Evolutionary conservation across 2,113 vertebrate genomes (phyloP).

Genomic region (Halcyon malimbica): DNA sequence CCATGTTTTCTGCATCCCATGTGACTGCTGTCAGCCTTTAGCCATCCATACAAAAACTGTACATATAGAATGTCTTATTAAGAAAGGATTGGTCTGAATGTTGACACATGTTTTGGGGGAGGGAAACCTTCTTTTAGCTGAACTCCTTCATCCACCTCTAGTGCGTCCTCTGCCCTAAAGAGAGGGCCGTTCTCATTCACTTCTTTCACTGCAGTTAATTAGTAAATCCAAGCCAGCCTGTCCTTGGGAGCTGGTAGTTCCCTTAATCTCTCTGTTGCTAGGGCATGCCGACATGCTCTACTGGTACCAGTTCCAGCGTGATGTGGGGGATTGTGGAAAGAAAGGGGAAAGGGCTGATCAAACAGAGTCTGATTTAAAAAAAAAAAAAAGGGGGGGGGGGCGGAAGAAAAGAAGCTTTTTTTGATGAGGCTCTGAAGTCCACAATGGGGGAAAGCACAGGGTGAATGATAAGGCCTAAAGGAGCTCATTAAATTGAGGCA

Average conservation of each 20-base stretch:
- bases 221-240: not conserved
- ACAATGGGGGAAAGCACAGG: conserved; percentile 4
- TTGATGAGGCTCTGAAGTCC: conserved; percentile 58
- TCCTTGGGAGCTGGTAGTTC: not conserved
- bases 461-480: conserved; percentile 44
- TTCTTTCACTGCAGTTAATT: conserved; percentile 68
- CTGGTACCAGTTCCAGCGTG: conserved; percentile 33
- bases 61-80: not conserved
- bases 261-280: conserved; percentile 59
- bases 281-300: conserved; percentile 51
- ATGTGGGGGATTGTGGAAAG: conserved; percentile 53
- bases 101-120: conserved; percentile 25
- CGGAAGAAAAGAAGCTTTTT: not conserved
- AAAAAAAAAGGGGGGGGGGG: not conserved
- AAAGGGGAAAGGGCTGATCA: conserved; percentile 51
- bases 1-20: not conserved
- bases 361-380: conserved; percentile 24
- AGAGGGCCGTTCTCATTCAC: conserved; percentile 41
- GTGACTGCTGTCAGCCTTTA: not conserved
- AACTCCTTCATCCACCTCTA: conserved; percentile 29
- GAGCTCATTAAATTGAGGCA: conserved; percentile 56
- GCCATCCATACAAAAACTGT: not conserved
- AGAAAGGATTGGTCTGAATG: conserved; percentile 5
- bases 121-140: conserved; percentile 16
- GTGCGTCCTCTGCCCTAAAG: not conserved